Conservation (phyloP, 2,113 vertebrate genomes). For the Nibea albiflora region DNA sequence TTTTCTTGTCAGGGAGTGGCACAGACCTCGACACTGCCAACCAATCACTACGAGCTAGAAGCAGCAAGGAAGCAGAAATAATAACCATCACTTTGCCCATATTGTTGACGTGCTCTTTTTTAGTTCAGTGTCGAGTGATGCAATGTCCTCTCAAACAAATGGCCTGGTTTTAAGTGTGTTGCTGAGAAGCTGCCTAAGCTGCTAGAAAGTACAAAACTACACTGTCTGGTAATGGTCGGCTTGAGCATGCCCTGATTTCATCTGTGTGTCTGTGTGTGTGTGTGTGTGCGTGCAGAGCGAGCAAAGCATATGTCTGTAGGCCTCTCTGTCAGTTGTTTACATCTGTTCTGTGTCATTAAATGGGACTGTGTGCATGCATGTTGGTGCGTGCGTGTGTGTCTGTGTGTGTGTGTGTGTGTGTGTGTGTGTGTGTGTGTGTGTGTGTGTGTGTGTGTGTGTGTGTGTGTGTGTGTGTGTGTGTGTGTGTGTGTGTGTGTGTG, state of each 20-base stretch:
- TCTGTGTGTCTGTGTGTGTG: neutral
- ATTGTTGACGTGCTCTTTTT: too few species aligned
- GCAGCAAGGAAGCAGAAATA: too few species aligned
- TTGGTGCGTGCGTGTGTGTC: too few species aligned
- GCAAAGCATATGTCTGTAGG: slow-evolving; percentile 20
- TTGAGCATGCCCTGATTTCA: slow-evolving; percentile 14
- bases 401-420: neutral
- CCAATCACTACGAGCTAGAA: too few species aligned
- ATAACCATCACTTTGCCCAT: neutral
- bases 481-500: neutral
- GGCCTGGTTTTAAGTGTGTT: slow-evolving; percentile 3
- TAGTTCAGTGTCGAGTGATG: neutral
- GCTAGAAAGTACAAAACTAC: slow-evolving; percentile 7
- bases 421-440: neutral
- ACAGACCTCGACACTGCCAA: neutral
- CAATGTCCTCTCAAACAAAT: neutral
- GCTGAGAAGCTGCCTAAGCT: slow-evolving; percentile 19
- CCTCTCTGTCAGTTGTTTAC: slow-evolving; percentile 60
- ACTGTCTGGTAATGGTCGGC: neutral
- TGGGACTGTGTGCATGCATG: slow-evolving; percentile 13
- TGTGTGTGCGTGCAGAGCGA: neutral
- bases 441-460: neutral
- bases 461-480: neutral
- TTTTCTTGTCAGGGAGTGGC: neutral
- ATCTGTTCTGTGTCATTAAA: slow-evolving; percentile 64